Conservation (phyloP, 2,113 vertebrate genomes). For the Nerophis ophidion region DNA sequence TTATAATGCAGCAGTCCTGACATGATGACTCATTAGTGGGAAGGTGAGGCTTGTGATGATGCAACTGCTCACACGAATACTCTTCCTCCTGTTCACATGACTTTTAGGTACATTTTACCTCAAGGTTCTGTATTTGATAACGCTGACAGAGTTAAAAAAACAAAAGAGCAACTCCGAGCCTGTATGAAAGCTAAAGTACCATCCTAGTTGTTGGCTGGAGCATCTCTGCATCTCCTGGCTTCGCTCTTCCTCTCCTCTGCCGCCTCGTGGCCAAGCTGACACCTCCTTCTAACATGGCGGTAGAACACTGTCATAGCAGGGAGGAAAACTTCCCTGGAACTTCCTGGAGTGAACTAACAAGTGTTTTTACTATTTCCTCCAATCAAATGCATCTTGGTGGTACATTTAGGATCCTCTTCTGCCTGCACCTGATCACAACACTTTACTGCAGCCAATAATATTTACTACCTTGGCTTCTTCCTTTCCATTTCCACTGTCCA, state of each 20-base stretch:
- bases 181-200: conserved; percentile 11
- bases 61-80: no score
- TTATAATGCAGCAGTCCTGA: no score
- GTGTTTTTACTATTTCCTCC: not conserved
- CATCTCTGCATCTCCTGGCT: conserved; percentile 9
- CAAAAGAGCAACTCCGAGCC: conserved; percentile 5
- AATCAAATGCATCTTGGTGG: conserved; percentile 19
- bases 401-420: conserved; percentile 14
- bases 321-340: conserved; percentile 1
- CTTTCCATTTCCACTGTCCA: conserved; percentile 12
- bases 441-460: conserved; percentile 16
- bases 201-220: conserved; percentile 26
- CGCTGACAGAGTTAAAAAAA: not conserved
- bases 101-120: not conserved
- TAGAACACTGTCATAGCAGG: conserved; percentile 9
- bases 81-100: no score
- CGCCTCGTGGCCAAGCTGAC: conserved; percentile 75
- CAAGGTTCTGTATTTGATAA: not conserved
- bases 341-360: conserved; percentile 3
- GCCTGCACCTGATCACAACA: conserved; percentile 25
- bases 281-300: conserved; percentile 42
- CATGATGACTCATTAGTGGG: no score
- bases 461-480: conserved; percentile 3
- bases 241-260: conserved; percentile 59
- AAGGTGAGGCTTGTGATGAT: no score